phyloP scores from a whole-genome alignment of 2,797 vertebrate genomes.

The Buphagus erythrorhynchus region DNA sequence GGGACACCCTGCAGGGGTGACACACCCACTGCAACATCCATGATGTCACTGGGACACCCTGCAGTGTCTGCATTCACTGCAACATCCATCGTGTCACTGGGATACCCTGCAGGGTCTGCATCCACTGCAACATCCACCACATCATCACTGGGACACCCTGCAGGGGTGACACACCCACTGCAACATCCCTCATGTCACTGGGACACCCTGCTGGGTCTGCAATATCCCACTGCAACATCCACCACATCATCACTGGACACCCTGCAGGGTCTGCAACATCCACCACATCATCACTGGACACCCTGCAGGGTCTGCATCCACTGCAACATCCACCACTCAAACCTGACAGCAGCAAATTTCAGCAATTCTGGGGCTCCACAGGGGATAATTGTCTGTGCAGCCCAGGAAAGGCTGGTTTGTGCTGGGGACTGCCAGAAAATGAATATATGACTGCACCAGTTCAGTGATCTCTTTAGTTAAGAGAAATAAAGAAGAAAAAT shows the following conservation, averaged over 20 bases:
- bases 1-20: too few relatives aligned
- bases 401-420: neutral
- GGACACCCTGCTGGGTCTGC: neutral
- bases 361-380: accelerated
- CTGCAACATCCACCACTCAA: neutral
- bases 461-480: neutral
- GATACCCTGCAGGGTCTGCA: neutral
- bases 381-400: neutral
- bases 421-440: neutral
- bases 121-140: neutral
- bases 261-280: accelerated
- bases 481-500: neutral
- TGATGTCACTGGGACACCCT: too few relatives aligned
- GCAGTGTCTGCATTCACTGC: neutral
- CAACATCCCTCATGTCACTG: accelerated
- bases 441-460: accelerated
- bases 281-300: too few relatives aligned
- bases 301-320: neutral
- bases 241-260: too few relatives aligned
- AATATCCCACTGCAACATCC: neutral
- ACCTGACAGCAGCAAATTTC: neutral
- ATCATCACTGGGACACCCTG: too few relatives aligned
- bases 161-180: neutral
- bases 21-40: too few relatives aligned
- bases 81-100: neutral